phyloP scores from a whole-genome alignment of 2,113 vertebrate species.

The Oophaga pumilio region DNA sequence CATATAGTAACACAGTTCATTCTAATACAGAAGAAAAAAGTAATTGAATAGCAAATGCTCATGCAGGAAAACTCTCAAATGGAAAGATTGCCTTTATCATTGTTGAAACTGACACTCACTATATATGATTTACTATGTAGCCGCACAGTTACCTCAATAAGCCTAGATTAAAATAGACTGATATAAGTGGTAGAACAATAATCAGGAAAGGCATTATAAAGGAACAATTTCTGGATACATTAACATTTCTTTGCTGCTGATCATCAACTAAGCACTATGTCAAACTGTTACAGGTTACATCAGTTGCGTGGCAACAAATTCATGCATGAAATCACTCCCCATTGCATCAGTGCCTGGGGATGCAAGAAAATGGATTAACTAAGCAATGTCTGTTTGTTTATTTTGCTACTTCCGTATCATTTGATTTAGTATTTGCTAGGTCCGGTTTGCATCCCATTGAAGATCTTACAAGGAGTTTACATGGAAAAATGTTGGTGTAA shows the following conservation, averaged over 20 bases:
- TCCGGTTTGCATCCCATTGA: too few relatives aligned
- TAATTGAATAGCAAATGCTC: background rate
- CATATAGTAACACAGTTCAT: too few relatives aligned
- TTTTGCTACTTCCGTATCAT: background rate
- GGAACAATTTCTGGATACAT: background rate
- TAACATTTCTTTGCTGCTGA: background rate
- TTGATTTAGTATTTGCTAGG: background rate
- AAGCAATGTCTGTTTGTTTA: background rate
- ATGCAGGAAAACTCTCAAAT: background rate
- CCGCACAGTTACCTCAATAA: background rate
- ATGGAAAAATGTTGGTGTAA: too few relatives aligned
- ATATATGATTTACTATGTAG: background rate
- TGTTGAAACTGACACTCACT: background rate
- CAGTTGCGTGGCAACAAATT: slow-evolving; percentile 49
- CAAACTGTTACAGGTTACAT: slow-evolving; percentile 14
- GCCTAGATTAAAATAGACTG: background rate
- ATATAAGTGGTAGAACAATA: background rate
- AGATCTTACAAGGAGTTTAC: too few relatives aligned
- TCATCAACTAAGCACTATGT: background rate
- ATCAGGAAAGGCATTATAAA: too few relatives aligned
- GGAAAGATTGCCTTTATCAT: background rate
- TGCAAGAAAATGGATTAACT: slow-evolving; percentile 6
- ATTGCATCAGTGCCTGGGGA: slow-evolving; percentile 10
- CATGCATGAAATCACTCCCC: slow-evolving; percentile 33
- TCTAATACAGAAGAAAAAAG: background rate